Evolutionary conservation across 2,113 vertebrate genomes (phyloP).

Genomic region (Caranx melampygus): DNA sequence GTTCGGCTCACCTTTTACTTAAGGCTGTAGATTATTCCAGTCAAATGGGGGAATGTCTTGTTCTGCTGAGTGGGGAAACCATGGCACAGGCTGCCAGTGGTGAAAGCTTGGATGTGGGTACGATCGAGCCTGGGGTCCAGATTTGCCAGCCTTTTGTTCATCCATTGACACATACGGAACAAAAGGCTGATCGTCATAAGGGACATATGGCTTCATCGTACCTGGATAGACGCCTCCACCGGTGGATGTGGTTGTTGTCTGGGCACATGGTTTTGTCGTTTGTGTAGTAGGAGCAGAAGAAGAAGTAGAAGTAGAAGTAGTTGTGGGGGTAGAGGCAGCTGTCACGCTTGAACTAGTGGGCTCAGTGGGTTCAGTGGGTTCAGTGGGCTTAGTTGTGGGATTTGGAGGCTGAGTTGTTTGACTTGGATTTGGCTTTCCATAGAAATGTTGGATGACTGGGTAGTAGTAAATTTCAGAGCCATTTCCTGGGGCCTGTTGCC

Average conservation of each 20-base stretch:
- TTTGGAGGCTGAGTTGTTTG: background rate
- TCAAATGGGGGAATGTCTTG: background rate
- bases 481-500: background rate
- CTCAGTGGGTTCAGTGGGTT: background rate
- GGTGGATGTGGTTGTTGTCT: background rate
- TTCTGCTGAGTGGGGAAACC: background rate
- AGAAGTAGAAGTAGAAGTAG: background rate
- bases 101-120: background rate
- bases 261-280: background rate
- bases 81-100: slow-evolving; percentile 17
- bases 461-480: background rate
- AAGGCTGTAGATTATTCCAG: background rate
- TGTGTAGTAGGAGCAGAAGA: background rate
- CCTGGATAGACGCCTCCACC: background rate
- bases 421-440: background rate
- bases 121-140: background rate
- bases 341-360: background rate
- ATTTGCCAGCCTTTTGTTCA: background rate
- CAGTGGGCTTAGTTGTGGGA: background rate
- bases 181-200: background rate
- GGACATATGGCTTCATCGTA: background rate
- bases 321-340: background rate
- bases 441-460: background rate
- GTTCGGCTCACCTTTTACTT: background rate
- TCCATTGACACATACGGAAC: background rate